A percentile compares a stretch with the other conserved stretches of the same genome.
These are phyloP conservation scores for Cryptotermes secundus DNA, from an alignment of 1,140 invertebrate species.

Conservation along the genomic window DNA sequence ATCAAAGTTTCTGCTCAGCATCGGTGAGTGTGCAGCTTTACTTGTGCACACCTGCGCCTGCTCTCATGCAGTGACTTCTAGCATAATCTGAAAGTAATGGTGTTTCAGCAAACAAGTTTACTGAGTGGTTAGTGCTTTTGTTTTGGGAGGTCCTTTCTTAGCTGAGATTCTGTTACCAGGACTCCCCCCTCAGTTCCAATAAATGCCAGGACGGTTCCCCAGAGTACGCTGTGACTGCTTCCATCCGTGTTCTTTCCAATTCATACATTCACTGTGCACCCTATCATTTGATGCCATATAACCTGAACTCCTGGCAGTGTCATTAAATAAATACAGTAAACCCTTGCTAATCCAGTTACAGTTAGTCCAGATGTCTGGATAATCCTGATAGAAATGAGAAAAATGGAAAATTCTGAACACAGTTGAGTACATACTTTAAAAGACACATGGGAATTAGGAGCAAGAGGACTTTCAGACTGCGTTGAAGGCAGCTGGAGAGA, in stretches of 20 bases:
- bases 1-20: slow-evolving; percentile 80
- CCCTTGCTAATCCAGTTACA: no score
- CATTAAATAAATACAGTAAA: no score
- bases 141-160: neutral
- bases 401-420: no score
- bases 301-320: no score
- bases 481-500: no score
- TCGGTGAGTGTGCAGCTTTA: slow-evolving; percentile 52
- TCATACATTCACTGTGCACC: neutral
- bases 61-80: neutral
- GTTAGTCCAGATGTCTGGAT: no score
- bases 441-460: no score
- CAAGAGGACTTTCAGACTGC: no score
- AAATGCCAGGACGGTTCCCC: neutral
- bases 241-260: neutral
- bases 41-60: neutral
- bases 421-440: no score
- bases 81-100: neutral
- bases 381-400: no score
- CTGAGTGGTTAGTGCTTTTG: neutral
- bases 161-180: neutral
- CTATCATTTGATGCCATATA: no score
- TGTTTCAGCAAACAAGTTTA: neutral
- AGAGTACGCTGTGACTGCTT: neutral
- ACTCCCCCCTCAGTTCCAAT: neutral